These are phyloP conservation scores for Alloscopus bannaensis DNA, from an alignment of 2,888 invertebrate genomes.

Conservation along the genomic window DNA sequence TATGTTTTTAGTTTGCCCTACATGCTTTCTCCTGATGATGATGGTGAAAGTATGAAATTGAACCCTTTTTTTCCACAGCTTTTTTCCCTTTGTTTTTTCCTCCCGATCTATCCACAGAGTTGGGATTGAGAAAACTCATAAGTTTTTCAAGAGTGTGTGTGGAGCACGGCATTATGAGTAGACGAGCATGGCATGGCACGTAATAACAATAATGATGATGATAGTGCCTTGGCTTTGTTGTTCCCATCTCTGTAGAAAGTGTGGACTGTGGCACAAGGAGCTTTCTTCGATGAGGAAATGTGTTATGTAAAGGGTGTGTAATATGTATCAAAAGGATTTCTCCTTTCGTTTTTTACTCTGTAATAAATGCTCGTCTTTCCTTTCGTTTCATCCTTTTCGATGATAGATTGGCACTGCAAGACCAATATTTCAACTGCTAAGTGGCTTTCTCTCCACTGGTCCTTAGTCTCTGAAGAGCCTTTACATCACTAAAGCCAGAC, in stretches of 20 bases:
- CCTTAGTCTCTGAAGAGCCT: conserved; percentile 23
- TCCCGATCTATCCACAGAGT: neutral
- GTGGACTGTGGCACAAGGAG: too few relatives aligned
- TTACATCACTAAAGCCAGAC: conserved; percentile 20
- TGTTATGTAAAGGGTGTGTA: neutral
- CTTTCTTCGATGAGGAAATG: too few relatives aligned
- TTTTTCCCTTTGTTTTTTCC: conserved; percentile 1
- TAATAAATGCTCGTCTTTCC: conserved; percentile 26
- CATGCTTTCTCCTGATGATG: neutral
- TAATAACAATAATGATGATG: conserved; percentile 21
- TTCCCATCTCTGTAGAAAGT: too few relatives aligned
- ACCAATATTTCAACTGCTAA: conserved; percentile 47
- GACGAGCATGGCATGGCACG: conserved; percentile 11
- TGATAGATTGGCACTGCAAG: conserved; percentile 50
- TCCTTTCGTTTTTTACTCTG: neutral
- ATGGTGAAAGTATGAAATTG: conserved; percentile 20
- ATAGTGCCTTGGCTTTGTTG: conserved; percentile 10
- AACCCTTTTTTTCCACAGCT: conserved; percentile 23
- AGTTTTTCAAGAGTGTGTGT: neutral
- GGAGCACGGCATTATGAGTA: conserved; percentile 1
- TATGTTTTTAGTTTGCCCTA: too few relatives aligned
- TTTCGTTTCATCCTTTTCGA: conserved; percentile 15
- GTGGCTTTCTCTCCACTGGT: conserved; percentile 42
- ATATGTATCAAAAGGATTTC: neutral
- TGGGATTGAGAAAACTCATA: neutral